These are phyloP conservation scores for Danionella dracula DNA, from an alignment of 2,797 vertebrate species.

Conservation along the genomic window DNA sequence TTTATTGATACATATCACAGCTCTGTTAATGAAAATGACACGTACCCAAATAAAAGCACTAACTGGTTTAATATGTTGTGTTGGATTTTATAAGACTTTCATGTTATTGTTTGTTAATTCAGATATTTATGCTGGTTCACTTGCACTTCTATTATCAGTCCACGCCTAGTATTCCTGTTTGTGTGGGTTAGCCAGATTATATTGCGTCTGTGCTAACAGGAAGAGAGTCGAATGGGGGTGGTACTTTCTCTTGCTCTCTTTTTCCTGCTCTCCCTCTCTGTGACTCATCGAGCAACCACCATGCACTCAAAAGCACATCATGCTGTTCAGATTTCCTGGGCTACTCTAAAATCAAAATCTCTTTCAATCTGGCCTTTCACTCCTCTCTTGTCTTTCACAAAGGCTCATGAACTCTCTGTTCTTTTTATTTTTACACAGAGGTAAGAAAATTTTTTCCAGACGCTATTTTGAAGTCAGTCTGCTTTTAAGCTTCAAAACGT, in stretches of 20 bases:
- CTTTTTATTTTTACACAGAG: neutral
- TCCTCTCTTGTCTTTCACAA: neutral
- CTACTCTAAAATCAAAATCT: neutral
- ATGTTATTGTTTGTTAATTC: slow-evolving; percentile 4
- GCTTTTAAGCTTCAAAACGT: slow-evolving; percentile 1
- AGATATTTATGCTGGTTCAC: neutral
- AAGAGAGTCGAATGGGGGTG: slow-evolving; percentile 37
- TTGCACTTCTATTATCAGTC: neutral
- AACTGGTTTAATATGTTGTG: no score
- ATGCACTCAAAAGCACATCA: slow-evolving; percentile 18
- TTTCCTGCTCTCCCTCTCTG: slow-evolving; percentile 12
- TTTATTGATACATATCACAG: no score
- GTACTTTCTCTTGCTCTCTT: slow-evolving; percentile 30
- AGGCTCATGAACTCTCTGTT: neutral
- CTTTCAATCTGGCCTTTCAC: slow-evolving; percentile 2
- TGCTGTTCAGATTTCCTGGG: neutral
- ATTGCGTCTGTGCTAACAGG: slow-evolving; percentile 29
- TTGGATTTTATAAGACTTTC: neutral
- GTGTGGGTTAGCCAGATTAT: slow-evolving; percentile 21
- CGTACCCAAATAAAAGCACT: no score
- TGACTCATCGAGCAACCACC: slow-evolving; percentile 31
- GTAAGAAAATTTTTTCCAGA: neutral
- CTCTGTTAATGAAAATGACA: no score
- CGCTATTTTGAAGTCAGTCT: neutral
- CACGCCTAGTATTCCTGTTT: slow-evolving; percentile 21